Evolutionary conservation across 2,888 invertebrate species (phyloP).

Genomic region (Meiosimyza decipiens): DNA sequence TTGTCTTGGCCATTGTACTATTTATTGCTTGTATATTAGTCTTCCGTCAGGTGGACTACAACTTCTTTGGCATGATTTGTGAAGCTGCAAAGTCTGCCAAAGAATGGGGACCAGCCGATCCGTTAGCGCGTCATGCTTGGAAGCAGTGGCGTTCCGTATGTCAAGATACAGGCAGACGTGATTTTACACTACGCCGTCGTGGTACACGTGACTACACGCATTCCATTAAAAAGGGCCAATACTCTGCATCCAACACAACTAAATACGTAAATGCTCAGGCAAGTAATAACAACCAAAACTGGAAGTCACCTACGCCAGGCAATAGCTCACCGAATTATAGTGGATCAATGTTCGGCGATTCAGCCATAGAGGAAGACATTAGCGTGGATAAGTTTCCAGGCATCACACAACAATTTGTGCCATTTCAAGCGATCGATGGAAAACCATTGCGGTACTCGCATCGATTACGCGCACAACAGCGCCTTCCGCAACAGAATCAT

Average conservation of each 20-base stretch:
- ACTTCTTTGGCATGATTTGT: slow-evolving; percentile 67
- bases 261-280: slow-evolving; percentile 51
- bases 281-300: slow-evolving; percentile 50
- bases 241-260: slow-evolving; percentile 56
- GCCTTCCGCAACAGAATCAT: slow-evolving; percentile 39
- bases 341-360: slow-evolving; percentile 67
- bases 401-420: slow-evolving; percentile 60
- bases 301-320: slow-evolving; percentile 65
- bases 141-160: slow-evolving; percentile 67
- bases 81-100: slow-evolving; percentile 67
- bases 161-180: slow-evolving; percentile 65
- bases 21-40: slow-evolving; percentile 64
- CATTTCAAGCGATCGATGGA: slow-evolving; percentile 58
- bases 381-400: slow-evolving; percentile 66
- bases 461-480: slow-evolving; percentile 49
- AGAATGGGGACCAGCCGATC: slow-evolving; percentile 68
- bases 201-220: slow-evolving; percentile 67
- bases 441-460: slow-evolving; percentile 59
- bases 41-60: slow-evolving; percentile 67
- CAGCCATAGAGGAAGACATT: slow-evolving; percentile 67
- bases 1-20: slow-evolving; percentile 60
- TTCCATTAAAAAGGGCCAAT: slow-evolving; percentile 66
- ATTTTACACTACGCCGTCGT: slow-evolving; percentile 65
- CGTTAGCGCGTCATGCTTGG: slow-evolving; percentile 66
- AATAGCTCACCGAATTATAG: slow-evolving; percentile 67